Conservation (phyloP, 1,140 invertebrate genomes). For the Drosophila simulans region DNA sequence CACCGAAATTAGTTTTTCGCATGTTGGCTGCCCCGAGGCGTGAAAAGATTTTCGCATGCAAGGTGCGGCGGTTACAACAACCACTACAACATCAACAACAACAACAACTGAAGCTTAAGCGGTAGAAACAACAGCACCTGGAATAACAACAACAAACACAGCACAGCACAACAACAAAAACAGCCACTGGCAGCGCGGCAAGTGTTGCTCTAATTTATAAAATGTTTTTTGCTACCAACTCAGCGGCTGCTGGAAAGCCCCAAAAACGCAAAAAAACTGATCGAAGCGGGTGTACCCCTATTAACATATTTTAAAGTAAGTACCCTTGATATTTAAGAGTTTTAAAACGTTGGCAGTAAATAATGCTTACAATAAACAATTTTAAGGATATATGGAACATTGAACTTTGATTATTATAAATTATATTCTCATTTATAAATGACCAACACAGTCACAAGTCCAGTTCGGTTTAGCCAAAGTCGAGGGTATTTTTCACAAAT, state of each 20-base stretch:
- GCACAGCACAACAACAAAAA: conserved; percentile 2
- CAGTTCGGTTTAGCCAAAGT: neutral
- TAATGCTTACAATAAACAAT: too few relatives aligned
- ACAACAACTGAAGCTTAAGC: conserved; percentile 27
- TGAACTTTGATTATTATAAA: too few relatives aligned
- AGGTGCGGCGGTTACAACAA: conserved; percentile 62
- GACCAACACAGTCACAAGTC: too few relatives aligned
- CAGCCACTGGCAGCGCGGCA: conserved; percentile 52
- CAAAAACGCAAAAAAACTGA: conserved; percentile 8
- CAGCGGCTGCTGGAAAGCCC: conserved; percentile 25
- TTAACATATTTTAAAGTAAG: neutral
- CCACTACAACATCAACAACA: conserved; percentile 24
- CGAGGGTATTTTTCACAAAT: conserved; percentile 68
- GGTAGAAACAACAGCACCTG: conserved; percentile 16
- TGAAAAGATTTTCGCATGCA: conserved; percentile 81
- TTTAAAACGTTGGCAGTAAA: too few relatives aligned
- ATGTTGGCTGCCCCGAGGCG: conserved; percentile 71
- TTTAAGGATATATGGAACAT: too few relatives aligned
- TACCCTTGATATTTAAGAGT: too few relatives aligned
- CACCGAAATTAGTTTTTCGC: conserved; percentile 81
- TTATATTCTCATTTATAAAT: too few relatives aligned
- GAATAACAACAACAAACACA: conserved; percentile 3
- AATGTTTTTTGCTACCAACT: conserved; percentile 73
- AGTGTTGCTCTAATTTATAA: conserved; percentile 83
- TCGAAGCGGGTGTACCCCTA: conserved; percentile 26